Conservation (phyloP, 2,113 vertebrate species). For the Gobio gobio region DNA sequence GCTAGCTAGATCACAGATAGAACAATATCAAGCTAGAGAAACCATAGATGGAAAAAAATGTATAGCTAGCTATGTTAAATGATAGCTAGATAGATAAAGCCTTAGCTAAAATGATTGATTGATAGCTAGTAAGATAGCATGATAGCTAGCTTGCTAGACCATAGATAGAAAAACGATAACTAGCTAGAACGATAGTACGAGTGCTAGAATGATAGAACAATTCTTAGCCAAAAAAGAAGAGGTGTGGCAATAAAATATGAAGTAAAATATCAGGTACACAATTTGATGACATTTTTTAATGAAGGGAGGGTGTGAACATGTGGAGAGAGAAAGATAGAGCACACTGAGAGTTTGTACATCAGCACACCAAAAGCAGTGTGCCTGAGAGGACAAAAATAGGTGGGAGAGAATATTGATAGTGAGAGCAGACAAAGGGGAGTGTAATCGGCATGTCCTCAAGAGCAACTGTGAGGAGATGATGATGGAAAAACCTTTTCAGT, state of each 20-base stretch:
- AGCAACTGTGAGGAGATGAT: neutral
- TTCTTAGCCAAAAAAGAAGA: neutral
- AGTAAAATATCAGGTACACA: neutral
- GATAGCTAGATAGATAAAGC: no score
- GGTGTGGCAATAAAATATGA: neutral
- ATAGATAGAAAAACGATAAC: neutral
- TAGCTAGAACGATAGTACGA: neutral
- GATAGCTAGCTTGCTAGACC: no score
- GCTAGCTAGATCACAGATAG: neutral
- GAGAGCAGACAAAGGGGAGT: neutral
- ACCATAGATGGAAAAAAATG: neutral
- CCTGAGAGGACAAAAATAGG: neutral
- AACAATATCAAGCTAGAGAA: neutral
- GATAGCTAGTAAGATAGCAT: neutral
- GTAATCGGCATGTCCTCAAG: neutral
- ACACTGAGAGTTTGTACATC: neutral
- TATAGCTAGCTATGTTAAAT: neutral
- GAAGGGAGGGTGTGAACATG: neutral
- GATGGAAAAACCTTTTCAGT: constrained; percentile 9
- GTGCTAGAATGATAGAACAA: neutral
- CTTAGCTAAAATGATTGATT: no score
- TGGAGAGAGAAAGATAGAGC: neutral
- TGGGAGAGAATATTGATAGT: constrained; percentile 19
- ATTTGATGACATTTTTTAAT: neutral
- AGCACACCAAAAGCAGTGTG: neutral